phyloP scores from a whole-genome alignment of 2,888 invertebrate genomes.

The Himalopsyche tibetana region DNA sequence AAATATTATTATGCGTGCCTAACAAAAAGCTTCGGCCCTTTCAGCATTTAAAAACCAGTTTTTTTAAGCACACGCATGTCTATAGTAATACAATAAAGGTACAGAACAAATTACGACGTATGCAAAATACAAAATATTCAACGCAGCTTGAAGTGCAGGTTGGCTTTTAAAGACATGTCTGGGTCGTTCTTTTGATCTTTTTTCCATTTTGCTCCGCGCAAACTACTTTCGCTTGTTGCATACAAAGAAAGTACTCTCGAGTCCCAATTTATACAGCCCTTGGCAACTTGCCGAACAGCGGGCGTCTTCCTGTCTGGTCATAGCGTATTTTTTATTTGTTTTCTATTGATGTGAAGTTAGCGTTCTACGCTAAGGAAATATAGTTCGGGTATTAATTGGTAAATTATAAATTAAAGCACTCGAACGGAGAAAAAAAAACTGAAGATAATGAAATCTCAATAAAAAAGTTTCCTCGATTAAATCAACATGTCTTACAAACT shows the following conservation, averaged over 20 bases:
- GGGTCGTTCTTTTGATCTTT: conserved; percentile 21
- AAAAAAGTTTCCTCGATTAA: too few relatives aligned
- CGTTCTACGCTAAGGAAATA: neutral
- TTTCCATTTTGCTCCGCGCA: neutral
- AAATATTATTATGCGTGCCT: too few relatives aligned
- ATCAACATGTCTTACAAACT: too few relatives aligned
- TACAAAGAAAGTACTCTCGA: conserved; percentile 27
- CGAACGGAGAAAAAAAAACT: too few relatives aligned
- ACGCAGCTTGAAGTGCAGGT: conserved; percentile 17
- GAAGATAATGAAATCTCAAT: too few relatives aligned
- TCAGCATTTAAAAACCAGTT: neutral
- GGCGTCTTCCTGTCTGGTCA: conserved; percentile 28
- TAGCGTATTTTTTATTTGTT: neutral
- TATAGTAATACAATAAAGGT: conserved; percentile 36
- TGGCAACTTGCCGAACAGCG: conserved; percentile 19
- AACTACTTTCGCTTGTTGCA: conserved; percentile 42
- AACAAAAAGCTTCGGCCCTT: neutral
- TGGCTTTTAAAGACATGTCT: conserved; percentile 20
- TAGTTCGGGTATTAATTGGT: too few relatives aligned
- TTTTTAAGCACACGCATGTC: conserved; percentile 5
- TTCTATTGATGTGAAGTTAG: conserved; percentile 13
- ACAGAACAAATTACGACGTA: conserved; percentile 41
- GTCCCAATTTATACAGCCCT: conserved; percentile 40
- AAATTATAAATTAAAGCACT: too few relatives aligned
- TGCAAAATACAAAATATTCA: conserved; percentile 25